Evolutionary conservation across 2,888 invertebrate genomes (phyloP), one percentile per base, ranked within the genome.

Genomic region (Hedychridium roseum): DNA sequence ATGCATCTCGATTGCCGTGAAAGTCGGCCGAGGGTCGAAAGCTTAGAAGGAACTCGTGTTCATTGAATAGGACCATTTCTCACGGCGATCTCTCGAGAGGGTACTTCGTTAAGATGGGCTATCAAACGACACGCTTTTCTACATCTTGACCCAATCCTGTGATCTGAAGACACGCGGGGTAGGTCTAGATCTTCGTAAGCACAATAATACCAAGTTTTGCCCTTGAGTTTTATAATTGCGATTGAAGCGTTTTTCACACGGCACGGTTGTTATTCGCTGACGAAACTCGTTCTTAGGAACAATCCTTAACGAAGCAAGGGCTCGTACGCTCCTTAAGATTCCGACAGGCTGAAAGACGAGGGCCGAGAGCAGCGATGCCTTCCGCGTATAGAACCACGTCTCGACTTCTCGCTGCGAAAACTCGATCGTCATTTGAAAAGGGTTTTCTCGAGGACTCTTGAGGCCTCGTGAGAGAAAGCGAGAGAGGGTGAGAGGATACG

Each of bases 401-500:
- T 36, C 50, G 36, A 49, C 43, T 42, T 51, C 45, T 53, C 50
- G 40, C n/a, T 34, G 35, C 49, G 60, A 61, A 57, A n/a, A 66
- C 60, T 67, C 62, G 64, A 68, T 66, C 59, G 59, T 55, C 54
- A 46, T 48, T 38, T 56, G 48, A 48, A 45, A 55, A 66, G 59
- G 50, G 53, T 57, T 55, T 65, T 49, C 61, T 62, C 40, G 52
- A 68, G 59, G 43, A 56, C 50, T 57, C 60, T 65, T 55, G 51
- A 60, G 53, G 57, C 56, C 37, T 41, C 36, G 35, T 11, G 14
- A 32, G 50, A 50, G 38, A n/a, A n/a, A n/a, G n/a, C n/a, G n/a
- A n/a, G n/a, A n/a, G n/a, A n/a, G n/a, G n/a, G n/a, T n/a, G n/a
- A n/a, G n/a, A n/a, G n/a, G n/a, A n/a, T n/a, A n/a, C n/a, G n/a